Percentiles rank a stretch among this genome's conserved stretches.
These are phyloP conservation scores for Daubentonia madagascariensis DNA, from an alignment of 2,113 vertebrate genomes.

Conservation along the genomic window DNA sequence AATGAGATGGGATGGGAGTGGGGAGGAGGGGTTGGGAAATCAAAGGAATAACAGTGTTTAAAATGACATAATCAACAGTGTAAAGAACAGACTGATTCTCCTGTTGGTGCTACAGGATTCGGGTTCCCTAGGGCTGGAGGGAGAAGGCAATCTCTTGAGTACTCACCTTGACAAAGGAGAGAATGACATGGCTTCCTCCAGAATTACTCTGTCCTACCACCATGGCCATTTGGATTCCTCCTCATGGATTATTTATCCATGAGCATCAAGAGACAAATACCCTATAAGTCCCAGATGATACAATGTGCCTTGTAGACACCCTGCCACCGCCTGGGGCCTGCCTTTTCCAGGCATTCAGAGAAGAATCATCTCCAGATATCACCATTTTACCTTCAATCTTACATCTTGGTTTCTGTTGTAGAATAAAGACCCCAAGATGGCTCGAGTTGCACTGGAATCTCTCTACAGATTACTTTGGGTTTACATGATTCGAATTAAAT, in stretches of 20 bases:
- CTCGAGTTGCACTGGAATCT: constrained; percentile 98
- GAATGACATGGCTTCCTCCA: background rate
- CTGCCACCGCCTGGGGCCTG: background rate
- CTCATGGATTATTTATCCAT: background rate
- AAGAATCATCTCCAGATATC: background rate
- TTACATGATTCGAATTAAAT: constrained; percentile 99
- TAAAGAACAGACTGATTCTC: background rate
- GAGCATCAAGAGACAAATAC: background rate
- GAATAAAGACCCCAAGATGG: constrained; percentile 99
- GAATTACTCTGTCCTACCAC: background rate
- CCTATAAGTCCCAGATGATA: background rate
- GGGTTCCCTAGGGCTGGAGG: background rate
- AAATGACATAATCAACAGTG: background rate
- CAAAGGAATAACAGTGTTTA: background rate
- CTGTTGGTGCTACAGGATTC: background rate
- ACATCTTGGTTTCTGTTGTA: constrained; percentile 73
- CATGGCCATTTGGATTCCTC: background rate
- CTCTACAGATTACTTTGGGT: constrained; percentile 98
- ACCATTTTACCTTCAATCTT: background rate
- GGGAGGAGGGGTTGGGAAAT: background rate
- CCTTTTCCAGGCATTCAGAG: background rate
- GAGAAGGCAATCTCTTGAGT: background rate
- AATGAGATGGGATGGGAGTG: background rate
- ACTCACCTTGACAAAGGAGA: background rate
- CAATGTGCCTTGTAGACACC: background rate